A percentile compares a stretch with the other conserved stretches of the same genome.
Evolutionary conservation across 2,888 invertebrate genomes (phyloP).

Genomic region (Trissolcus brochymenae): DNA sequence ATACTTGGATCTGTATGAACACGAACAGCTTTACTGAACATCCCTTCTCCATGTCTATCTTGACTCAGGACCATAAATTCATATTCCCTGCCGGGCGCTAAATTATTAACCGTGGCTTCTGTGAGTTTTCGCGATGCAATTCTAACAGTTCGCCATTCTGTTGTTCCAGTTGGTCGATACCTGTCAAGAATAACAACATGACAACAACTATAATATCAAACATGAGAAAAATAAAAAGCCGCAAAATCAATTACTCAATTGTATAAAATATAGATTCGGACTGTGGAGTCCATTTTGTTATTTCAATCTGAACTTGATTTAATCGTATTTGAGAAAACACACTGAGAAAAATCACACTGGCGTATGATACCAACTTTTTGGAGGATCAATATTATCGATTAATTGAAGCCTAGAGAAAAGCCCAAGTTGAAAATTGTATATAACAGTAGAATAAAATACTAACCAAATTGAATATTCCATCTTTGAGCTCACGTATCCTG

Average conservation of each 20-base stretch:
- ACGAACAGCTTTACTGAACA: conserved; percentile 90
- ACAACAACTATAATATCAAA: neutral
- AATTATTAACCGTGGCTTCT: conserved; percentile 86
- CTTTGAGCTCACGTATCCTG: conserved; percentile 86
- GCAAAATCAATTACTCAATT: neutral
- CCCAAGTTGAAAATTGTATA: too few relatives aligned
- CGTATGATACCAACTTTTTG: too few relatives aligned
- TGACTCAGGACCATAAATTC: conserved; percentile 94
- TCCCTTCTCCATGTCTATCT: conserved; percentile 91
- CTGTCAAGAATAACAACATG: conserved; percentile 64
- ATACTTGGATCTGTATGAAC: conserved; percentile 82
- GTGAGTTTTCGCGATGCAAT: conserved; percentile 84
- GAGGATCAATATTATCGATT: too few relatives aligned
- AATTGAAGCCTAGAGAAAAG: too few relatives aligned
- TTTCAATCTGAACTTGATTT: too few relatives aligned
- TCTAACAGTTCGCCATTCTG: conserved; percentile 90
- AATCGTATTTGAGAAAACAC: too few relatives aligned
- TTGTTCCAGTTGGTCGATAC: conserved; percentile 85
- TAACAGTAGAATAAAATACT: conserved; percentile 51
- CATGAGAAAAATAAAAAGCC: neutral
- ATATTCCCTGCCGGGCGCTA: conserved; percentile 87
- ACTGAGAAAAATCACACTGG: too few relatives aligned
- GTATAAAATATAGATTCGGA: too few relatives aligned
- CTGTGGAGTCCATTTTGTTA: too few relatives aligned
- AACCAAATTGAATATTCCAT: conserved; percentile 91